phyloP scores from a whole-genome alignment of 2,113 vertebrate genomes.

The Melospiza georgiana region DNA sequence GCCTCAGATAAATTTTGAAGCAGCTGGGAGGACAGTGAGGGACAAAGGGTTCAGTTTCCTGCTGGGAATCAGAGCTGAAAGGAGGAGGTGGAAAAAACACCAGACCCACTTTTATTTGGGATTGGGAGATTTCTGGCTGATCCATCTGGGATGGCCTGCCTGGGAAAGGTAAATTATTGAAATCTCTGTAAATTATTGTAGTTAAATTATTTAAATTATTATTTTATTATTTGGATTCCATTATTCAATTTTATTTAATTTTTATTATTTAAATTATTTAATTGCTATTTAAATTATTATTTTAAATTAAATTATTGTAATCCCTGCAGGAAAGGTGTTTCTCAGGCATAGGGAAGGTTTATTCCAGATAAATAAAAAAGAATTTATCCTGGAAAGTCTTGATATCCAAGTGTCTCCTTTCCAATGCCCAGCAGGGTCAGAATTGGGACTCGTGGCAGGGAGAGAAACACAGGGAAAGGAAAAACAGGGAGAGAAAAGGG shows the following conservation, averaged over 20 bases:
- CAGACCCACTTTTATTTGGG: neutral
- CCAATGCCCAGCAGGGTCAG: neutral
- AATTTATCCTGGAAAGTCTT: neutral
- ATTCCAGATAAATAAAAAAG: neutral
- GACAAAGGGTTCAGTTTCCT: neutral
- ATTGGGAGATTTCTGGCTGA: neutral
- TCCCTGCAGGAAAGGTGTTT: neutral
- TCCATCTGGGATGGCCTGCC: neutral
- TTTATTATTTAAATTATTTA: neutral
- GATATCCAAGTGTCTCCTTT: neutral
- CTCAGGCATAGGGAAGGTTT: neutral
- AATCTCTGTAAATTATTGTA: neutral
- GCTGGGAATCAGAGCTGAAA: neutral
- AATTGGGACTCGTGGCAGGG: accelerated
- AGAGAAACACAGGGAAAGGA: neutral
- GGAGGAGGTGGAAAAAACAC: neutral
- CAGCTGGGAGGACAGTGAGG: neutral
- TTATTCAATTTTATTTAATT: neutral
- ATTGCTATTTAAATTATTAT: neutral
- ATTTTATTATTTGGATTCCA: neutral
- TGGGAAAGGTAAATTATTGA: neutral
- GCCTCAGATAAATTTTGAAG: neutral
- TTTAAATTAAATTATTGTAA: neutral
- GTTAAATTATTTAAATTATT: neutral
- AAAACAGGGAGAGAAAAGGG: neutral